Evolutionary conservation across 2,113 vertebrate species (phyloP), one percentile per base, ranked within the genome.

Genomic region (Brienomyrus brachyistius): DNA sequence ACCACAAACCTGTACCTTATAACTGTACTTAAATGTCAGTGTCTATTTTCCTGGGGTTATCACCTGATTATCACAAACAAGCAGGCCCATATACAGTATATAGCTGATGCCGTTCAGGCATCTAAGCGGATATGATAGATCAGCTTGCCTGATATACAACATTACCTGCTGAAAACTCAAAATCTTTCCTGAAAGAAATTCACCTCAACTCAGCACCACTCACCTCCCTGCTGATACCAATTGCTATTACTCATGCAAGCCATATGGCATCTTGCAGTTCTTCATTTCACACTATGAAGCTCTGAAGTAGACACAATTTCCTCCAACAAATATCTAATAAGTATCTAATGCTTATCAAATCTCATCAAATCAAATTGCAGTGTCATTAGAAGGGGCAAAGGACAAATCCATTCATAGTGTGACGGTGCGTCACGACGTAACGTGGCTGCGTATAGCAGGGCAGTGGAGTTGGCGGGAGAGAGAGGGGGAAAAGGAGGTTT

Each of bases 211-310:
- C 84, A 52, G 84, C 47, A 51, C 47, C 47, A 17, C 84, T 52
- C 84, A 86, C 84, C 84, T 86, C 50, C 84, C 84, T 51, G 84
- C 84, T 86, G 84, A 86, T 50, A 51, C n/a, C 50, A 52, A n/a
- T 52, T 27, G 50, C 48, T 86, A 51, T 51, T 86, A 51, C 48
- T 86, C 48, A 51, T 27, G 43, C 47, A 31, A 7, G 50, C 47
- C 84, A 31, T 86, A 51, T 86, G 45, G 84, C n/a, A 51, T 51
- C 48, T 86, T 51, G n/a, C 84, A 86, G 13, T 86, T 86, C 10
- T 86, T 86, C n/a, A 86, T 52, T 51, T 86, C 21, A 23, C 48
- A 31, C 47, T 50, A 51, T 31, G 48, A 51, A 27, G n/a, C 48
- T 86, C 40, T 82, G 47, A 86, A 51, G 23, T 27, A 31, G 19